Conservation (phyloP, 2,888 invertebrate genomes). For the Cerastoderma edule region DNA sequence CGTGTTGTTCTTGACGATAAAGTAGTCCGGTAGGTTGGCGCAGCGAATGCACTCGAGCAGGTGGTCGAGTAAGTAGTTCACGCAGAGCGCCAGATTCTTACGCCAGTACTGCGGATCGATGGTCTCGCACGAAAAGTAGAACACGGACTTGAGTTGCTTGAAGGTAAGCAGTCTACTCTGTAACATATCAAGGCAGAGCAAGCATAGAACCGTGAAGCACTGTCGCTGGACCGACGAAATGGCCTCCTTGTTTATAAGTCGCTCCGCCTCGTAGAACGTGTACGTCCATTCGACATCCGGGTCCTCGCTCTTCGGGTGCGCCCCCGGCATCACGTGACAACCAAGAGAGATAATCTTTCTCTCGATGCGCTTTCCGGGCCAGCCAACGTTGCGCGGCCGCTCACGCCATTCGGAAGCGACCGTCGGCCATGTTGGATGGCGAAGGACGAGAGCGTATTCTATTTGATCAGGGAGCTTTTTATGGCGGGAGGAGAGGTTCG, state of each 20-base stretch:
- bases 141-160: slow-evolving; percentile 64
- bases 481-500: slow-evolving; percentile 33
- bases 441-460: slow-evolving; percentile 61
- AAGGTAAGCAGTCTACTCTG: slow-evolving; percentile 53
- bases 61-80: slow-evolving; percentile 62
- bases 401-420: slow-evolving; percentile 60
- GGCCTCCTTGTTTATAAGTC: slow-evolving; percentile 62
- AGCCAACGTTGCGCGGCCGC: slow-evolving; percentile 60
- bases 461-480: slow-evolving; percentile 58
- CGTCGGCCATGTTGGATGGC: slow-evolving; percentile 66
- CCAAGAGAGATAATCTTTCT: slow-evolving; percentile 59
- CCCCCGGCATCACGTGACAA: slow-evolving; percentile 65
- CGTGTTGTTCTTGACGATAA: slow-evolving; percentile 68
- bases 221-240: slow-evolving; percentile 67
- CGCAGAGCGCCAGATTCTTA: slow-evolving; percentile 60
- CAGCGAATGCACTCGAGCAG: slow-evolving; percentile 61
- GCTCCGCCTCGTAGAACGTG: slow-evolving; percentile 68
- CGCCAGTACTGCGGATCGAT: slow-evolving; percentile 65
- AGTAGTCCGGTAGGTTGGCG: slow-evolving; percentile 67
- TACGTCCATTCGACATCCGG: slow-evolving; percentile 68
- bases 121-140: slow-evolving; percentile 70
- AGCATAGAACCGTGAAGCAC: slow-evolving; percentile 64
- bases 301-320: slow-evolving; percentile 58
- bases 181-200: slow-evolving; percentile 58
- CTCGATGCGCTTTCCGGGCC: slow-evolving; percentile 64